Percentiles rank a stretch among this genome's conserved stretches.
Evolutionary conservation across 1,140 invertebrate species (phyloP).

Genomic region (Eueides isabella): DNA sequence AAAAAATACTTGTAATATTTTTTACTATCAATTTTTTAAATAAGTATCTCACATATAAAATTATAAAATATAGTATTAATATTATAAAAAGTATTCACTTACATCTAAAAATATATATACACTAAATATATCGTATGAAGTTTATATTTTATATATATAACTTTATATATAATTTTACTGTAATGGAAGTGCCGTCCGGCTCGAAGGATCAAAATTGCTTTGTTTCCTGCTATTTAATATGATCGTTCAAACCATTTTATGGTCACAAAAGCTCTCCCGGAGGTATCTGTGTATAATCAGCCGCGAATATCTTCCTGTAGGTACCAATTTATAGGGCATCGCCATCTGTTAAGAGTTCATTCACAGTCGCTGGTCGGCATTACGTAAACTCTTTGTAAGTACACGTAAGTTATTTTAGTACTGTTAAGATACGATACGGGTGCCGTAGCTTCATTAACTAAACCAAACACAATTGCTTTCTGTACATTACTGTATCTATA

Average conservation of each 20-base stretch:
- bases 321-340: constrained; percentile 56
- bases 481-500: neutral
- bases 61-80: neutral
- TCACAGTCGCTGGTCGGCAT: constrained; percentile 36
- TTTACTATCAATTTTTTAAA: no score
- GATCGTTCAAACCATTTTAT: constrained; percentile 25
- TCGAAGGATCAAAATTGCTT: constrained; percentile 35
- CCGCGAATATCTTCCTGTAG: constrained; percentile 50
- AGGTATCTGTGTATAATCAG: constrained; percentile 36
- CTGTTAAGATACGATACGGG: constrained; percentile 28
- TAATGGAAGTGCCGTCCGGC: constrained; percentile 35
- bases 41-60: no score
- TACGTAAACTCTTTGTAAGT: constrained; percentile 26
- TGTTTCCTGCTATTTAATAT: constrained; percentile 37
- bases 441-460: constrained; percentile 12
- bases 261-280: constrained; percentile 28
- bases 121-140: neutral
- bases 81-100: neutral
- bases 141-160: neutral
- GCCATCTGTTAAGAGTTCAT: constrained; percentile 47
- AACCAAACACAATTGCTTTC: constrained; percentile 6
- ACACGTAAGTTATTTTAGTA: constrained; percentile 28
- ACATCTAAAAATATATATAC: neutral
- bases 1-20: no score
- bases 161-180: neutral